Evolutionary conservation across 2,888 invertebrate genomes (phyloP), one percentile per base, ranked within the genome.

Genomic region (Drosophila peninsularis): DNA sequence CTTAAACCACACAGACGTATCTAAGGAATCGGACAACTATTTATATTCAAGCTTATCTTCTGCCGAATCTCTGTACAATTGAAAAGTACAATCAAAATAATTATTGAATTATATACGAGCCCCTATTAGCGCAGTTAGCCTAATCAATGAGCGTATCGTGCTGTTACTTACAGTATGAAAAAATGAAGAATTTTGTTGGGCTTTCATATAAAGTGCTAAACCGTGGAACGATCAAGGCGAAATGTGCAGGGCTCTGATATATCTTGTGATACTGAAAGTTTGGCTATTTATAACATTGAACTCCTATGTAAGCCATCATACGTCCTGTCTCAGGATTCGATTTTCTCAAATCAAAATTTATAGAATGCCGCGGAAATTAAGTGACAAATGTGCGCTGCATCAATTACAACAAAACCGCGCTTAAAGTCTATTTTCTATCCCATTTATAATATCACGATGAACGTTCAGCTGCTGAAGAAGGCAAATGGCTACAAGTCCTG

Each of bases 281-380:
- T 39, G 39, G 39, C 9, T 41, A 41, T 4, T 11, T 11, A 11
- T 17, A 17, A 39, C 17, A 39, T 17, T 39, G 0, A 39, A 3
- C 0, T 9, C 39, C 13, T 19, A 19, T 19, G 19, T 11, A 19
- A 19, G 41, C 19, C 1, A 41, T 11, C 5, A 11, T 11, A 39
- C 1, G 3, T 17, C 3, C 0, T 5, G 4, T 0, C 17, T 19
- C 1, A 19, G 2, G 5, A 19, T 19, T n/a, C n/a, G n/a, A n/a
- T n/a, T n/a, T n/a, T n/a, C n/a, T n/a, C n/a, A n/a, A n/a, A n/a
- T n/a, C n/a, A n/a, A n/a, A n/a, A n/a, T 41, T 39, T 39, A 21
- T 7, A 42, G 42, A 21, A 21, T 21, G 42, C 21, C 1, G 2
- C 19, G 0, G 2, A 13, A 7, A 24, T 44, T 4, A 14, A 44